Evolutionary conservation across 2,888 invertebrate species (phyloP), one percentile per base, ranked within the genome.

Genomic region (Seira sanloemensis): DNA sequence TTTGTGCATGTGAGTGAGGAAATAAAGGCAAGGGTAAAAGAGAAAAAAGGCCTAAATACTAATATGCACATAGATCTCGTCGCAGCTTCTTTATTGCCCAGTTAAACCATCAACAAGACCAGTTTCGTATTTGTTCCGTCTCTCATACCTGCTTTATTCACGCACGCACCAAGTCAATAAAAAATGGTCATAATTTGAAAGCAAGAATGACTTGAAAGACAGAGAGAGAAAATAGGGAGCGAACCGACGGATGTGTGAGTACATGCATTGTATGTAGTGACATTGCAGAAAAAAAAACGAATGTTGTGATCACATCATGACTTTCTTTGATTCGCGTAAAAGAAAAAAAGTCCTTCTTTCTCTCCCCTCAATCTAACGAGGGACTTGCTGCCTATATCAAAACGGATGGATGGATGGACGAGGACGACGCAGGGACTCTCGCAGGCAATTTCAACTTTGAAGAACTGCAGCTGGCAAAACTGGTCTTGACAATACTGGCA

Each of bases 381-480:
- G n/a, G n/a, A n/a, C n/a, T n/a, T n/a, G n/a, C n/a, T n/a, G n/a
- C n/a, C n/a, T n/a, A n/a, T n/a, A n/a, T n/a, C n/a, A 18, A 58
- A 4, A n/a, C 58, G 16, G 58, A 58, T 4, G 58, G n/a, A 12
- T 7, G 66, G 23, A 66, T 7, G 65, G 65, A 81, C 37, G 76
- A 76, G 74, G n/a, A n/a, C n/a, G n/a, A n/a, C n/a, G n/a, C n/a
- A n/a, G n/a, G n/a, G n/a, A n/a, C n/a, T n/a, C n/a, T n/a, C n/a
- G n/a, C n/a, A n/a, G n/a, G n/a, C 37, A 37, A 37, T 37, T 37
- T n/a, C n/a, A n/a, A n/a, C n/a, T n/a, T n/a, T n/a, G n/a, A 75
- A 80, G 74, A 58, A 81, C 76, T 76, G 75, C 71, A 81, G 54
- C 81, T 50, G 50, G 81, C 69, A 81, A 81, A 81, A 81, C 81